Conservation (phyloP, 2,797 vertebrate genomes). For the Phalanger gymnotis region DNA sequence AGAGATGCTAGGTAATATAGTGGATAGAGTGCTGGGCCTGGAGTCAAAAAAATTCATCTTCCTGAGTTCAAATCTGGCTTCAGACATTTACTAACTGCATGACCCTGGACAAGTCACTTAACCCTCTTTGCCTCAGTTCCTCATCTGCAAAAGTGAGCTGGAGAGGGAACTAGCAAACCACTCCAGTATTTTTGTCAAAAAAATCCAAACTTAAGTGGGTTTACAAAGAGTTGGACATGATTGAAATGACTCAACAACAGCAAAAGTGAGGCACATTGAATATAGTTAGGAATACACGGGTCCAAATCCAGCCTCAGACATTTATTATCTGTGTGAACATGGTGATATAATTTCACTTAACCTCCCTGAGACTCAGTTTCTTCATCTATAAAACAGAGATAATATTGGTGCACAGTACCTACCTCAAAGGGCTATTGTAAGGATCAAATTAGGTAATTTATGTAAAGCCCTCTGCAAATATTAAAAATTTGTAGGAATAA, state of each 20-base stretch:
- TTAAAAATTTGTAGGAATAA: neutral
- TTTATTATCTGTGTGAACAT: neutral
- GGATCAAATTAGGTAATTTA: neutral
- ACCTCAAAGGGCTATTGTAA: neutral
- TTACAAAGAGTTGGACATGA: neutral
- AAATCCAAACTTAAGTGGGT: no score
- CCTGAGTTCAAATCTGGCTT: neutral
- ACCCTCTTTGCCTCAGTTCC: no score
- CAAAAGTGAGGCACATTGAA: neutral
- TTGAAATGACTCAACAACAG: neutral
- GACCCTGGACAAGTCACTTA: no score
- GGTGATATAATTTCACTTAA: neutral
- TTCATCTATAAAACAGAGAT: neutral
- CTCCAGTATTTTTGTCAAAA: no score
- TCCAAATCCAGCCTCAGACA: neutral
- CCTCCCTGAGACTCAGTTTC: neutral
- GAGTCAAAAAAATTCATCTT: neutral
- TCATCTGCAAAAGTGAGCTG: no score
- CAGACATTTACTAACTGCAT: no score
- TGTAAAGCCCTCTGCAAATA: neutral
- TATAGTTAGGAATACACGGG: neutral
- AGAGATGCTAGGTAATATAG: no score
- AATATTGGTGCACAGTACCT: neutral
- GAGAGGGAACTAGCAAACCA: no score
- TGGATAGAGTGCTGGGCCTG: neutral